These are phyloP conservation scores for Micromesistius poutassou DNA, from an alignment of 2,797 vertebrate species.

Conservation along the genomic window DNA sequence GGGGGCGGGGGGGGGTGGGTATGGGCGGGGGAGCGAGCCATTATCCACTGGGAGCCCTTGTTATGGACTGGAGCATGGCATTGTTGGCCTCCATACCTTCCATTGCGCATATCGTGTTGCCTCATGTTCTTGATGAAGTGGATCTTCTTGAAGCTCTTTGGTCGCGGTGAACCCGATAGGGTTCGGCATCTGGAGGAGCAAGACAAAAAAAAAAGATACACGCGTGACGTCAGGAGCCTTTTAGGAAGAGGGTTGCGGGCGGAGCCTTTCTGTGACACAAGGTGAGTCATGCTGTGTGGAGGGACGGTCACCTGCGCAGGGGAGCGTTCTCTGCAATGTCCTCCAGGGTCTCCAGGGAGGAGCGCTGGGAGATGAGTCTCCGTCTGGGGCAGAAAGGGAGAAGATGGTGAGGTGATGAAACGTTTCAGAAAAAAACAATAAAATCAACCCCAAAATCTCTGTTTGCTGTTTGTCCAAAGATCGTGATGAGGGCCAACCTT, in stretches of 20 bases:
- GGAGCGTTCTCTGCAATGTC: constrained; percentile 99
- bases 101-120: constrained; percentile 92
- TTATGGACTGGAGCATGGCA: constrained; percentile 36
- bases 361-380: constrained; percentile 94
- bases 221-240: not conserved
- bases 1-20: constrained; percentile 13
- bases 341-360: constrained; percentile 96
- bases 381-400: constrained; percentile 71
- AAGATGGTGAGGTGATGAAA: not conserved
- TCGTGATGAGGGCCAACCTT: not conserved
- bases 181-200: constrained; percentile 83
- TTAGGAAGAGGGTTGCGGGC: not conserved
- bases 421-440: not conserved
- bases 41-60: constrained; percentile 36
- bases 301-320: constrained; percentile 81
- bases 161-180: constrained; percentile 97
- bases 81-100: constrained; percentile 82
- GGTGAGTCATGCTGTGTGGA: not conserved
- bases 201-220: constrained; percentile 20
- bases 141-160: constrained; percentile 99
- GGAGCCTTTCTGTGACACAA: not conserved
- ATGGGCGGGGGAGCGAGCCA: constrained; percentile 39
- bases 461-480: not conserved
- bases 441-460: not conserved
- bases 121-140: constrained; percentile 99